Base-by-base conservation (phyloP, 2,797 vertebrate species). In the Mormyrus hasselquistii region DNA sequence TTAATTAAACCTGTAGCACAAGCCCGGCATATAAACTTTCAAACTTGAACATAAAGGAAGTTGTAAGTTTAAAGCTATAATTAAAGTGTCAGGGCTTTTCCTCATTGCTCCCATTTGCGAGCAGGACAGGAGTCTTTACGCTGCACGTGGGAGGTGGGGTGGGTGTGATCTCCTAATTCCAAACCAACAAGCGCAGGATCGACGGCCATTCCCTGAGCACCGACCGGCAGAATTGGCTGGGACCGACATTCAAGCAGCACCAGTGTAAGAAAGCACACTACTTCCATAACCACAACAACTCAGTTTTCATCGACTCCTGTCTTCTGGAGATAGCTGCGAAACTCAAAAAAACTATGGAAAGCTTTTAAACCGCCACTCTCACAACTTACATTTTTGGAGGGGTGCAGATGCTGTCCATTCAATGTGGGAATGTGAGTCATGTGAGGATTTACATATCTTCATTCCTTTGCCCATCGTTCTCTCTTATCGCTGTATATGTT, bases 1-100 rank as follows among this genome's bases (percentile, higher is more conserved):
- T 86, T 53, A 86, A 53, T 52, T 86, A 52, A 86, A 86, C 47
- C 47, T 86, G 47, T 14, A 86, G 50, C 47, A 49, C 9, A 22
- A 84, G 44, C 44, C 82, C 10, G 0, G 10, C 49, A 50, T 29
- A 50, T 49, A 84, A 22, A 84, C 82, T 50, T 52, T 49, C 41
- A 84, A 52, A 84, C 47, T 52, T 50, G 47, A 50, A 84, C 82
- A 84, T n/a, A 52, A 52, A 79, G 73, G 73, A 79, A 52, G 82
- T 52, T 84, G 49, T 52, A 84, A 52, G 44, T 49, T 8, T 84
- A 29, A 84, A 8, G 44, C 8, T 50, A 2, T 84, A 84, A 49
- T 84, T 84, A 52, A 49, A 84, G 19, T 79, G 38, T 79, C 73
- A n/a, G 16, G 73, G 82, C 25, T 84, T 29, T 84, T 84, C 47